phyloP scores from a whole-genome alignment of 2,888 invertebrate genomes.

The Tubiluchus corallicola region DNA sequence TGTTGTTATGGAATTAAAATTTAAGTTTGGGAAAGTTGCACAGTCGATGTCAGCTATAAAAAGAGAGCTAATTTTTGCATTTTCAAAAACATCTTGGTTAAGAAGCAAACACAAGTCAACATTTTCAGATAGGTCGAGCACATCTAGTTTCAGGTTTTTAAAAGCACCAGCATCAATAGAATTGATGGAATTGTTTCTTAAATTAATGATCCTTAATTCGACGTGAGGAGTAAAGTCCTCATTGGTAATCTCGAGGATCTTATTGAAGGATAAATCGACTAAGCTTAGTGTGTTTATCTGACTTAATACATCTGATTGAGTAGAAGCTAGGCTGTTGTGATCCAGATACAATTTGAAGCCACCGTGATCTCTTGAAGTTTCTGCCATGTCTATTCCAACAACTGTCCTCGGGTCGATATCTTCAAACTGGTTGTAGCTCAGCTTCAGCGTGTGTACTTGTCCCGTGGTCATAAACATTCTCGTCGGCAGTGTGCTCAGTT shows the following conservation, averaged over 20 bases:
- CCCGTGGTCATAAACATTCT: not conserved
- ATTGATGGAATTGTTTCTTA: not conserved
- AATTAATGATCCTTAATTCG: not conserved
- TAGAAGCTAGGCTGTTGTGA: not conserved
- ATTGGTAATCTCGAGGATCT: not conserved
- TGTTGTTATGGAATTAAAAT: not conserved
- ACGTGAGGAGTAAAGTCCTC: not conserved
- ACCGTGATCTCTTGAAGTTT: not conserved
- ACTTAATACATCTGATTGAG: not conserved
- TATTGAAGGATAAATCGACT: not conserved
- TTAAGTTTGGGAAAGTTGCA: not conserved
- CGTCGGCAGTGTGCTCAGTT: not conserved
- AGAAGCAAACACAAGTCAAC: not conserved
- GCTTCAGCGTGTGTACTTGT: constrained; percentile 1
- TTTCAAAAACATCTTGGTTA: not conserved
- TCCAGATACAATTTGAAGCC: constrained; percentile 3
- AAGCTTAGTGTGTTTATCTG: not conserved
- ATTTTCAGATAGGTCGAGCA: not conserved
- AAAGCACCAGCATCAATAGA: not conserved
- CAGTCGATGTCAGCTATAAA: not conserved
- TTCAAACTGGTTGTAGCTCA: not conserved
- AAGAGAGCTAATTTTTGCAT: not conserved
- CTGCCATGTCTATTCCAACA: not conserved
- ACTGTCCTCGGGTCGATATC: not conserved
- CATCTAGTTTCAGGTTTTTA: not conserved